phyloP scores from a whole-genome alignment of 2,888 invertebrate species.

The Barypeithes pellucidus region DNA sequence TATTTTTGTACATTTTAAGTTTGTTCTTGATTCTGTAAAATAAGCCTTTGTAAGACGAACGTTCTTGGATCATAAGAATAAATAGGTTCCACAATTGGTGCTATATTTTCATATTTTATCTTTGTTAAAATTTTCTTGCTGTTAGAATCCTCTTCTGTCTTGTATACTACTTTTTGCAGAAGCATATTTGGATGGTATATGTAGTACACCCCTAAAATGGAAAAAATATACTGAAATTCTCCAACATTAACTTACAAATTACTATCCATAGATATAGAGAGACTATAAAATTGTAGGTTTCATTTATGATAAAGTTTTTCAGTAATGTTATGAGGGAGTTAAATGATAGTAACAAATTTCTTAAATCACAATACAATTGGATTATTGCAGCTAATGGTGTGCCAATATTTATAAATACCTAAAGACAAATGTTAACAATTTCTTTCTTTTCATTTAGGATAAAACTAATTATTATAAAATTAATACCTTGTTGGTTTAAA shows the following conservation, averaged over 20 bases:
- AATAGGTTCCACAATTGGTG: slow-evolving; percentile 76
- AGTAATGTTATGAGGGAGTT: no score
- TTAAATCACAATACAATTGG: no score
- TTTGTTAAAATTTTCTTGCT: slow-evolving; percentile 79
- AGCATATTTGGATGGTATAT: slow-evolving; percentile 77
- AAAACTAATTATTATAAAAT: background rate
- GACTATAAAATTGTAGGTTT: no score
- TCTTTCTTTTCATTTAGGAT: no score
- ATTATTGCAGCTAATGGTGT: no score
- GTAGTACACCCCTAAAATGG: slow-evolving; percentile 73
- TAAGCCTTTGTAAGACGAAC: slow-evolving; percentile 72
- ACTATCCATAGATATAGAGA: no score
- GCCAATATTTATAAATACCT: no score
- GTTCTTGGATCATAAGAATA: slow-evolving; percentile 71
- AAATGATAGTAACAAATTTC: no score
- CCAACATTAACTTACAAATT: no score
- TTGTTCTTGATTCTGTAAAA: slow-evolving; percentile 65
- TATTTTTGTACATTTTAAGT: background rate
- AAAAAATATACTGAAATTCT: no score
- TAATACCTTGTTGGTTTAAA: slow-evolving; percentile 34
- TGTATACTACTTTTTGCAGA: slow-evolving; percentile 77
- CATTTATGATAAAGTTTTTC: no score
- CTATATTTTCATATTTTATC: slow-evolving; percentile 76
- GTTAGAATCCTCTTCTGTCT: slow-evolving; percentile 71
- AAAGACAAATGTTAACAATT: no score